These are phyloP conservation scores for Podarcis cretensis DNA, from an alignment of 2,113 vertebrate species.

Conservation along the genomic window DNA sequence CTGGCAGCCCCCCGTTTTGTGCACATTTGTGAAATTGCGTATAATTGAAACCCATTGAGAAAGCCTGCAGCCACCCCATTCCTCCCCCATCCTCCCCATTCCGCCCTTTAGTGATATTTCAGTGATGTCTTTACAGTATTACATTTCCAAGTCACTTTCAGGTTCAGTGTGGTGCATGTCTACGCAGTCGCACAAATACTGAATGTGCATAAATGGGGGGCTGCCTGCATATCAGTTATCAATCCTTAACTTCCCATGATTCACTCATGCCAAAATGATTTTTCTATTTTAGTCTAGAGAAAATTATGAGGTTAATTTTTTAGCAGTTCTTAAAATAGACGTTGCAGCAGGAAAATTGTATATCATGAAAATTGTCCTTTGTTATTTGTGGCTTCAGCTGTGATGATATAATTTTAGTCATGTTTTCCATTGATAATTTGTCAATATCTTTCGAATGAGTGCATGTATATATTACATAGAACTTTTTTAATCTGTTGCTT, in stretches of 20 bases:
- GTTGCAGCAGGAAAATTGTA: neutral
- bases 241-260: neutral
- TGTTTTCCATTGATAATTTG: slow-evolving; percentile 60
- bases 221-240: neutral
- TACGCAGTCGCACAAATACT: too few relatives aligned
- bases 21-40: too few relatives aligned
- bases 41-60: too few relatives aligned
- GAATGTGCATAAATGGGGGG: too few relatives aligned
- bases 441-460: slow-evolving; percentile 67
- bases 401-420: slow-evolving; percentile 54
- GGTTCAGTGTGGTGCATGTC: too few relatives aligned
- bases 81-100: too few relatives aligned
- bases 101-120: too few relatives aligned
- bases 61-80: too few relatives aligned
- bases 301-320: neutral
- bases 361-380: slow-evolving; percentile 34
- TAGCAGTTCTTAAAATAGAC: neutral
- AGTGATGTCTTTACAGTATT: too few relatives aligned
- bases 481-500: slow-evolving; percentile 61
- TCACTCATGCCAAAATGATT: slow-evolving; percentile 17
- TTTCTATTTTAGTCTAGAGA: neutral
- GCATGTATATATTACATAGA: slow-evolving; percentile 68
- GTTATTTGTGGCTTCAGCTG: slow-evolving; percentile 40
- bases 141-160: too few relatives aligned
- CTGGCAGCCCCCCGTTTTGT: too few relatives aligned